Conservation (phyloP, 2,888 invertebrate species). For the Agonopterix alstromeriana region DNA sequence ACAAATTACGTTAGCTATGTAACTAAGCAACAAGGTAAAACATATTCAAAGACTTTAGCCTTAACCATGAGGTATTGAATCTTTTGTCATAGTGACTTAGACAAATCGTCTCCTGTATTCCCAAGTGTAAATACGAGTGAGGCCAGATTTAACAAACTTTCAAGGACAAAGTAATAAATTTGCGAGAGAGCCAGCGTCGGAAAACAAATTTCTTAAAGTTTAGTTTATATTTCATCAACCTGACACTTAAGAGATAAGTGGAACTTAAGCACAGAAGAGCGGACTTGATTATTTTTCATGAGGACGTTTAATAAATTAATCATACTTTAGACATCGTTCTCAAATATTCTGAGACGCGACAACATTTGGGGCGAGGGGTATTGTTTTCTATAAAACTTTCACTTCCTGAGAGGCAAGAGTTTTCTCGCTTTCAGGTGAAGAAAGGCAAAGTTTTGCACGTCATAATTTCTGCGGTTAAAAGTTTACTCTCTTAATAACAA, state of each 20-base stretch:
- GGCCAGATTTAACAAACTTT: constrained; percentile 10
- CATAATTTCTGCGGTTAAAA: too few species aligned
- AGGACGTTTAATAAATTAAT: too few species aligned
- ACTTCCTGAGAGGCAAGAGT: too few species aligned
- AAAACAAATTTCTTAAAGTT: constrained; percentile 9
- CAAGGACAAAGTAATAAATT: constrained; percentile 10
- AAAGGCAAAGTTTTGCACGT: too few species aligned
- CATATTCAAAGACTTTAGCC: background rate
- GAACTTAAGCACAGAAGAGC: background rate
- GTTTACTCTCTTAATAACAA: too few species aligned
- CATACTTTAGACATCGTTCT: too few species aligned
- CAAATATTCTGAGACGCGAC: too few species aligned
- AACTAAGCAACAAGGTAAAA: background rate
- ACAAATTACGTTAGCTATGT: background rate
- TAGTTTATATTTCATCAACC: constrained; percentile 11
- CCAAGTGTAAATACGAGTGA: background rate
- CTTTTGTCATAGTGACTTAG: constrained; percentile 5
- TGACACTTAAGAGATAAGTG: constrained; percentile 3
- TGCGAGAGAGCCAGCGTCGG: background rate
- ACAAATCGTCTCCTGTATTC: constrained; percentile 5
- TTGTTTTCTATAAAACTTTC: too few species aligned
- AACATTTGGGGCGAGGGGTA: too few species aligned
- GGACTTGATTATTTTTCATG: background rate
- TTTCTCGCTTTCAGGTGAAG: too few species aligned
- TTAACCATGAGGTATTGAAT: background rate